Evolutionary conservation across 64 coral and sea anemone genomes (phyloP).

Genomic region (Pocillopora verrucosa): DNA sequence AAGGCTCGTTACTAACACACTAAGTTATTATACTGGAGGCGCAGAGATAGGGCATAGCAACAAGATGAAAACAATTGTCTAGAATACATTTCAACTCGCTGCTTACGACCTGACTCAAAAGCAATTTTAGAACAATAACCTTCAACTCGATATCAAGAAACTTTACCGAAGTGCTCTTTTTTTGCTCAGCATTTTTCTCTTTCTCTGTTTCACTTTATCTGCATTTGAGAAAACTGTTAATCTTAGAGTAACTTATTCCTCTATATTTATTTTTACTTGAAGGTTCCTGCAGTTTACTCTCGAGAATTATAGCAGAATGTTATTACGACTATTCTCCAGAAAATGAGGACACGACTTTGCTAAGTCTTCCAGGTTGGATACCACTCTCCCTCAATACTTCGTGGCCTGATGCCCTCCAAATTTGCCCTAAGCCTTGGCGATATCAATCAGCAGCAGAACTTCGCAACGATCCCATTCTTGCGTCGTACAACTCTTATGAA

Average conservation of each 20-base stretch:
- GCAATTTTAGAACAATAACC: too few relatives aligned
- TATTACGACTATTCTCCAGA: neutral
- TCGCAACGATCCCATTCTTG: conserved; percentile 29
- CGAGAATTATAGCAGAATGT: neutral
- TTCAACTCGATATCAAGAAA: too few relatives aligned
- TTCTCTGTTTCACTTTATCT: too few relatives aligned
- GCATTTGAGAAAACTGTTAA: too few relatives aligned
- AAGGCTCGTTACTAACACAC: too few relatives aligned
- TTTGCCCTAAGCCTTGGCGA: conserved; percentile 52
- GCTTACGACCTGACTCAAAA: too few relatives aligned
- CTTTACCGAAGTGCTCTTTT: too few relatives aligned
- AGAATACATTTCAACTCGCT: too few relatives aligned
- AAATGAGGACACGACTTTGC: conserved; percentile 18
- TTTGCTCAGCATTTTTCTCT: too few relatives aligned
- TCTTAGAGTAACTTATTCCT: neutral
- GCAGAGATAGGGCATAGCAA: too few relatives aligned
- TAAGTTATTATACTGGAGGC: too few relatives aligned
- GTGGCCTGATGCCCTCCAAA: neutral
- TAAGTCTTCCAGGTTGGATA: conserved; percentile 33
- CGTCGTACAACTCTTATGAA: conserved; percentile 1
- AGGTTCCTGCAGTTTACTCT: neutral
- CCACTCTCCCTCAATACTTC: neutral
- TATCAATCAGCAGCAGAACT: conserved; percentile 51
- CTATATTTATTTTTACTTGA: neutral
- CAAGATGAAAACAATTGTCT: too few relatives aligned